Base-by-base conservation (phyloP, 2,888 invertebrate species). In the Archips xylosteana region DNA sequence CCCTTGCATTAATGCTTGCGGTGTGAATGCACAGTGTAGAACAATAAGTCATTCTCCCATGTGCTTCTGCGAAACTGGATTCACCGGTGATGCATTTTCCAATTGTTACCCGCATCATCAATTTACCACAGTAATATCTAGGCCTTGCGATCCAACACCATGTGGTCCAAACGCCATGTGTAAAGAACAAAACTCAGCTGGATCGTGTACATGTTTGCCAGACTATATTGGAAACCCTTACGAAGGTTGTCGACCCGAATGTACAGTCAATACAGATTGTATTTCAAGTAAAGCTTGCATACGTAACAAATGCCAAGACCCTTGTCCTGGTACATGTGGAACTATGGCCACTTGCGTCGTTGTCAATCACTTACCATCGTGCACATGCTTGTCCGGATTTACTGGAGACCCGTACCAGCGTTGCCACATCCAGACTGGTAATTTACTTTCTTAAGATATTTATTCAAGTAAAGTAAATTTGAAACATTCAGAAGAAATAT, bases 151-250 rank as follows among this genome's bases (percentile, higher is more conserved):
- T 83, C 95, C 95, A 71, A 96, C 95, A 61, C 96, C 96, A 2
- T 96, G 96, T 80, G 96, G 96, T 63, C 82, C 95, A 4, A 96
- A 96, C 83, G 96, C 96, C 1, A 86, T 95, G 73, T 96, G 96
- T 79, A 94, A 93, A 81, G 95, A 95, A 84, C 94, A 95, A 78
- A 95, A 95, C 77, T 88, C 87, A 47, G 95, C 95, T 49, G 96
- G 96, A 78, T 95, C 97, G 5, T 97, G 97, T 84, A 95, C 95
- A 78, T 97, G 97, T 85, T 84, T 96, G 45, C 94, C 96, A 4
- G 96, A 96, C 75, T 97, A 96, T 82, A 95, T 96, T 77, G 97
- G 97, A 78, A 97, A 97, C 87, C 97, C 97, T 34, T 97, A 97
- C 79, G 96, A 96, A 90, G 96, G 96, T 47, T 97, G 97, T 85